Base-by-base conservation (phyloP, 92 coral and sea anemone genomes). In the Umimayanthus kanabou region DNA sequence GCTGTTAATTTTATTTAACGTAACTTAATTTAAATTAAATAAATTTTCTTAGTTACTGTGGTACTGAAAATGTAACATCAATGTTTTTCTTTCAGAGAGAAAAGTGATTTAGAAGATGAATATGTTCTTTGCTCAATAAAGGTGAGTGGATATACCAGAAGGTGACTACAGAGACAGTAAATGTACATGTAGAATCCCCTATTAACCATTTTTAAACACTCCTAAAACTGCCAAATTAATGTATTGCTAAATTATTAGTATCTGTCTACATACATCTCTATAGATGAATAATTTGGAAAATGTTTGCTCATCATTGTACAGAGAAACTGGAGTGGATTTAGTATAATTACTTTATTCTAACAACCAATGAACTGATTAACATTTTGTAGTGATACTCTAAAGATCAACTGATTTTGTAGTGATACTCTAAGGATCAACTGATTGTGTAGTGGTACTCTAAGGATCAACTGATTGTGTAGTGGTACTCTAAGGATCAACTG, bases 61-160 rank as follows among this genome's bases (percentile, higher is more conserved):
- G n/a, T n/a, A n/a, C n/a, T n/a, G n/a, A n/a, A n/a, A 33, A 33
- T 33, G 37, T 80, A 82, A 64, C 30, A 55, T 23, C 16, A 14
- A 14, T 33, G 25, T 29, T 43, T 69, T n/a, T 76, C 37, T 87
- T 86, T 47, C 64, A 92, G 94, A 47, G 67, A 91, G 75, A 83
- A 47, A 83, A 78, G 39, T 67, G 89, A 89, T n/a, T 84, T 80
- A 64, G 91, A 88, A 8, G 98, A 96, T 87, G 98, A 96, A 58
- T 93, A 93, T 82, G 89, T 92, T 14, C 92, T 96, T 64, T 96
- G 98, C 80, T 93, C 99, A n/a, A 93, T 96, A 49, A 96, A 95
- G 96, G 99, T 96, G 77, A 69, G 75, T 33, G n/a, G 37, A 33
- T 33, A 33, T 33, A 33, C 37, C 37, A 33, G 37, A 33, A 33